Evolutionary conservation across 2,888 invertebrate species (phyloP).

Genomic region (Erynnis tages): DNA sequence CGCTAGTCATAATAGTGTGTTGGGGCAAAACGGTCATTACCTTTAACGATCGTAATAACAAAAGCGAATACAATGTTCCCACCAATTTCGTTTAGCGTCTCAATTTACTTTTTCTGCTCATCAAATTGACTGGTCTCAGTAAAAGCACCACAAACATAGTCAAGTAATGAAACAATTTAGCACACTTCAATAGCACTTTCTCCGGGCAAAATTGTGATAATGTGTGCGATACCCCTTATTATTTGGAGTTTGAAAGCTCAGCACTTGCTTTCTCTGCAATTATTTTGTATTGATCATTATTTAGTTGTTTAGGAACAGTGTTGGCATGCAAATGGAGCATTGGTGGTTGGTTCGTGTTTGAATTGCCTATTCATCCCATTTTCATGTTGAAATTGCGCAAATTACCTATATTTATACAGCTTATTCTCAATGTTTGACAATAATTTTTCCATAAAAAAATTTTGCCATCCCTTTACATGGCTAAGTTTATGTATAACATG

Average conservation of each 20-base stretch:
- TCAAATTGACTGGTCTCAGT: neutral
- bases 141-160: conserved; percentile 25
- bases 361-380: too few relatives aligned
- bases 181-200: conserved; percentile 51
- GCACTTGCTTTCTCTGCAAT: conserved; percentile 65
- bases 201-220: conserved; percentile 65
- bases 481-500: too few relatives aligned
- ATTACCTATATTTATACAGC: too few relatives aligned
- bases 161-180: conserved; percentile 31
- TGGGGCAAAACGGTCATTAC: too few relatives aligned
- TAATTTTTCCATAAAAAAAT: too few relatives aligned
- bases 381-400: too few relatives aligned
- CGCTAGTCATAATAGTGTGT: too few relatives aligned
- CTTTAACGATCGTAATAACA: too few relatives aligned
- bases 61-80: too few relatives aligned
- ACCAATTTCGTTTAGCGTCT: neutral
- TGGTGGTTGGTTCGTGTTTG: too few relatives aligned
- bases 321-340: conserved; percentile 10
- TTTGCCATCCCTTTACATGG: too few relatives aligned
- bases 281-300: conserved; percentile 62
- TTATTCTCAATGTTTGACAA: too few relatives aligned
- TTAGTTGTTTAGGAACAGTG: conserved; percentile 24
- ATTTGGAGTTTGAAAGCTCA: conserved; percentile 60
- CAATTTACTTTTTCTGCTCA: conserved; percentile 7
- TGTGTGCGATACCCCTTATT: conserved; percentile 68